A percentile compares a stretch with the other conserved stretches of the same genome.
Evolutionary conservation across 2,113 vertebrate genomes (phyloP).

Genomic region (Mustela lutreola): DNA sequence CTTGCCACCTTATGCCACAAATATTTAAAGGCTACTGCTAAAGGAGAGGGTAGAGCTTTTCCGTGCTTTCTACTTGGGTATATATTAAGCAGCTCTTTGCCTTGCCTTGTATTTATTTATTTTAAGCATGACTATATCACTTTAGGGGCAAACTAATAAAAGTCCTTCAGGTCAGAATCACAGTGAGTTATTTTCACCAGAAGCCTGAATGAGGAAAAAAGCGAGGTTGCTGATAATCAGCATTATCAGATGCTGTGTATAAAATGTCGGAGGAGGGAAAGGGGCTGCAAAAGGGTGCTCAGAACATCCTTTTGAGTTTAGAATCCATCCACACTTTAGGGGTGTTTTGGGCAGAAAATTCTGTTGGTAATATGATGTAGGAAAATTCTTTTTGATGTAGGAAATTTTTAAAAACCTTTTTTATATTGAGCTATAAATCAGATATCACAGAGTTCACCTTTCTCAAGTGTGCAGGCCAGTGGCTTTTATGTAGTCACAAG

Average conservation of each 20-base stretch:
- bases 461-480: background rate
- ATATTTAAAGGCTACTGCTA: background rate
- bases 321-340: background rate
- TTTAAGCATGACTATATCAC: background rate
- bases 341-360: background rate
- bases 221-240: background rate
- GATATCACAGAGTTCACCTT: background rate
- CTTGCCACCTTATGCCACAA: background rate
- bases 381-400: background rate
- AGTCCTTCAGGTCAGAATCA: background rate
- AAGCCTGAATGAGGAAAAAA: background rate
- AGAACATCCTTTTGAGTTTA: background rate
- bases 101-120: background rate
- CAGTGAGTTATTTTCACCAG: background rate
- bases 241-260: background rate
- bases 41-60: background rate
- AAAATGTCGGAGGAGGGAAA: background rate
- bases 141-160: constrained; percentile 5
- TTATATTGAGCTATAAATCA: background rate
- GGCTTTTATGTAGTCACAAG: background rate
- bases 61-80: background rate
- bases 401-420: background rate
- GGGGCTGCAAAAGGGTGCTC: background rate
- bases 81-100: background rate
- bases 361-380: background rate